Evolutionary conservation across 2,113 vertebrate species (phyloP).

Genomic region (Phalacrocorax carbo): DNA sequence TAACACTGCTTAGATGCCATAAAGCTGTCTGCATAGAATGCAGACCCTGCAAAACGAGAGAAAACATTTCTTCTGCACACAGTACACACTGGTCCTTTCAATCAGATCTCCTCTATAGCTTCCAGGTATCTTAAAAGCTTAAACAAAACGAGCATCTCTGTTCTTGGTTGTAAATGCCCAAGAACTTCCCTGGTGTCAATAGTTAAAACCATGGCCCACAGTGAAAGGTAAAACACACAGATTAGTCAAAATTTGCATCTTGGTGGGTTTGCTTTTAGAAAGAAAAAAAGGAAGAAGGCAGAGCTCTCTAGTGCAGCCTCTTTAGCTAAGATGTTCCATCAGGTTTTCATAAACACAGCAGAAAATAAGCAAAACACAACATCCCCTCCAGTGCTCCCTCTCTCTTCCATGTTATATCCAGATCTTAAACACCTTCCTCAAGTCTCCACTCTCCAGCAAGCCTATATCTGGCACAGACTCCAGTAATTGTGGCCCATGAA

Average conservation of each 20-base stretch:
- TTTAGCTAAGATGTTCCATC: not conserved
- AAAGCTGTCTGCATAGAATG: not conserved
- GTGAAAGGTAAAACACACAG: not conserved
- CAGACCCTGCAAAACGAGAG: not conserved
- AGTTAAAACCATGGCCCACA: not conserved
- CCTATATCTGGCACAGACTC: not conserved
- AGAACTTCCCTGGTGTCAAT: not conserved
- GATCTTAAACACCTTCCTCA: not conserved
- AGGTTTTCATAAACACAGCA: not conserved
- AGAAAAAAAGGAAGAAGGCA: not conserved
- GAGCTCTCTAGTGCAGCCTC: not conserved
- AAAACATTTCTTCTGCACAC: not conserved
- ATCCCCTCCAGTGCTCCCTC: not conserved
- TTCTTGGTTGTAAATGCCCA: not conserved
- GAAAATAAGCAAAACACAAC: not conserved
- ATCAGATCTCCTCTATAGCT: not conserved
- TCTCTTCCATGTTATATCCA: accelerated
- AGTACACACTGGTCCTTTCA: not conserved
- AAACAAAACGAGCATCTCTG: not conserved
- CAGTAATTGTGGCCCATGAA: accelerated
- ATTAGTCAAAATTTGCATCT: not conserved
- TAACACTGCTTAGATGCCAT: not conserved
- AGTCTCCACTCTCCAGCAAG: not conserved
- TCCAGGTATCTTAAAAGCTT: not conserved
- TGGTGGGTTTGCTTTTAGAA: not conserved